Evolutionary conservation across 2,888 invertebrate genomes (phyloP), one percentile per base, ranked within the genome.

Genomic region (Invenusta paracnida): DNA sequence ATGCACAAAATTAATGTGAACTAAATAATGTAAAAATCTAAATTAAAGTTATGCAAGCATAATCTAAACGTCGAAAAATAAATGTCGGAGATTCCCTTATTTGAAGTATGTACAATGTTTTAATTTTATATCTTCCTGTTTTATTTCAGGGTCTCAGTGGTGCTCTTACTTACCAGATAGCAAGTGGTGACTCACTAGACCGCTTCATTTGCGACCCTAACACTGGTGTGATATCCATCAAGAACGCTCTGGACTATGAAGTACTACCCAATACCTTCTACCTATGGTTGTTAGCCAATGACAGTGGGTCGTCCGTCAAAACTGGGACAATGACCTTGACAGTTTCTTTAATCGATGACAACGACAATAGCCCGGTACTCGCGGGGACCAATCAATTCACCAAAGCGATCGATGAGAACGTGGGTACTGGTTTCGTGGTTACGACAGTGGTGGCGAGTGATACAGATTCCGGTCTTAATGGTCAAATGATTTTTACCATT

Each of bases 161-260:
- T 23, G 66, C 66, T 1, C 25, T 83, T 2, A 2, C 31, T 25
- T 83, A 83, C 31, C 23, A n/a, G n/a, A 28, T 83, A n/a, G 27
- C 83, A 1, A 27, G n/a, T 13, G 83, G 30, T 25, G 30, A 30
- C 1, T 23, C 31, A 0, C 27, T 31, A 25, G 31, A 27, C n/a
- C 2, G 1, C 29, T 83, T 83, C 31, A n/a, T 73, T 23, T 28
- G 28, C 0, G 83, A 83, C 31, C n/a, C 28, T 2, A 0, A 1
- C n/a, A 83, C 83, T 31, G 83, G 83, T n/a, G 66, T n/a, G 23
- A 30, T 83, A 30, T 29, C 30, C 17, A 30, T 83, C 5, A 28
- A 83, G 31, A 31, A 29, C 27, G 83, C 48, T 73, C n/a, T 83
- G 27, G 83, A 83, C 48, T 83, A 83, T 29, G 83, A 83, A 25